These are phyloP conservation scores for Hirtodrosophila histrioides DNA, from an alignment of 2,888 invertebrate species.

Conservation along the genomic window DNA sequence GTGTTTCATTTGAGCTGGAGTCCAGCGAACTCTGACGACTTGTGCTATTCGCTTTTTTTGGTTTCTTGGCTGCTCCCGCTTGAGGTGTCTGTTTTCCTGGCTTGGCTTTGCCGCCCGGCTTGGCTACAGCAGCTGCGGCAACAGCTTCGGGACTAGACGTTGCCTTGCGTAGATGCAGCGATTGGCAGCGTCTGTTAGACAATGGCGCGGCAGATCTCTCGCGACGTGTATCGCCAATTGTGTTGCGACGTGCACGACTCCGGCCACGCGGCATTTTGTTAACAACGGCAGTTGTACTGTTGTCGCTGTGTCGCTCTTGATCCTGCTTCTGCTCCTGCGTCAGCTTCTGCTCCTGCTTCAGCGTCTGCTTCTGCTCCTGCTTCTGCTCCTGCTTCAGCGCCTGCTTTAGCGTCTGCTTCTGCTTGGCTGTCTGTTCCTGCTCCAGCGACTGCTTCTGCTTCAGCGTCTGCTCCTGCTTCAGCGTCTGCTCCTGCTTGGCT, in stretches of 20 bases:
- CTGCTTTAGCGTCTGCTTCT: too few species aligned
- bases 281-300: not conserved
- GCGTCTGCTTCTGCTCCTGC: too few species aligned
- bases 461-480: too few species aligned
- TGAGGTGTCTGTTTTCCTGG: not conserved
- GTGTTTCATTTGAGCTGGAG: conserved; percentile 22
- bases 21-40: conserved; percentile 36
- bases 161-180: conserved; percentile 31
- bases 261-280: too few species aligned
- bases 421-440: too few species aligned
- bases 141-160: not conserved
- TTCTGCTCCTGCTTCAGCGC: not conserved
- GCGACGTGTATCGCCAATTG: conserved; percentile 23
- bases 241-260: conserved; percentile 13
- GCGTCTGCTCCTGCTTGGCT: too few species aligned
- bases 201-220: not conserved
- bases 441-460: too few species aligned
- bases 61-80: not conserved
- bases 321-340: too few species aligned
- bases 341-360: too few species aligned
- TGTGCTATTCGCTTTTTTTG: conserved; percentile 1
- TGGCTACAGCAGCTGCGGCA: not conserved
- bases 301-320: not conserved
- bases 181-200: conserved; percentile 19
- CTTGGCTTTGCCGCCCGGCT: conserved; percentile 1